Conservation (phyloP, 2,797 vertebrate species). For the Sebastes cheni region DNA sequence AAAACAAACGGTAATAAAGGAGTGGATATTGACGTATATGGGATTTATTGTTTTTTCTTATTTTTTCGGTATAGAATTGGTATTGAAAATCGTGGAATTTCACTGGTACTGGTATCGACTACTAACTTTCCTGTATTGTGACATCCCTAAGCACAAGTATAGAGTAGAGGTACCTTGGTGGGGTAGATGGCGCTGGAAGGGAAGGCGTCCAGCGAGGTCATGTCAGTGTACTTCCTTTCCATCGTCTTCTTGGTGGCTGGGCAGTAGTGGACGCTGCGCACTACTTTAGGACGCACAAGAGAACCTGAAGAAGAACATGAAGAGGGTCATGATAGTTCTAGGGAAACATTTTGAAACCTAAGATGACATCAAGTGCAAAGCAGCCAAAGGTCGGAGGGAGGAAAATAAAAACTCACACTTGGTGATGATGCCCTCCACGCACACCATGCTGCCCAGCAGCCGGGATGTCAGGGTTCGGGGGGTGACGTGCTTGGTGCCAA, state of each 20-base stretch:
- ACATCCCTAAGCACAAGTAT: neutral
- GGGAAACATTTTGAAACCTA: neutral
- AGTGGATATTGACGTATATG: too few relatives aligned
- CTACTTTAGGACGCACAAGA: constrained; percentile 94
- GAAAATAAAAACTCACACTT: constrained; percentile 86
- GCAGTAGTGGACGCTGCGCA: constrained; percentile 97
- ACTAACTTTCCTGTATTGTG: too few relatives aligned
- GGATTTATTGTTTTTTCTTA: too few relatives aligned
- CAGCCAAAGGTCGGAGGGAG: too few relatives aligned
- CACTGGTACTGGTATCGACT: too few relatives aligned
- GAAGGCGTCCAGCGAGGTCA: constrained; percentile 95
- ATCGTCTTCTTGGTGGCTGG: constrained; percentile 96
- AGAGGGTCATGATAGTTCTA: too few relatives aligned
- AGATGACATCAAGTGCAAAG: neutral
- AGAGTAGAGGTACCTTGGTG: constrained; percentile 87
- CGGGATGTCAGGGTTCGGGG: constrained; percentile 92
- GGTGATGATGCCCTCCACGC: constrained; percentile 96
- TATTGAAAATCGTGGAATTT: too few relatives aligned
- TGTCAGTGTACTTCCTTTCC: constrained; percentile 93
- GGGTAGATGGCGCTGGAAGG: constrained; percentile 93
- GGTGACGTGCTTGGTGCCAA: constrained; percentile 93
- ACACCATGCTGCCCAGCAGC: constrained; percentile 93
- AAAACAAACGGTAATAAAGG: too few relatives aligned
- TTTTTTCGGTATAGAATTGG: too few relatives aligned
- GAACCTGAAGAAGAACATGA: constrained; percentile 83